Evolutionary conservation across 2,888 invertebrate species (phyloP), one percentile per base, ranked within the genome.

Genomic region (Taphrorychus bicolor): DNA sequence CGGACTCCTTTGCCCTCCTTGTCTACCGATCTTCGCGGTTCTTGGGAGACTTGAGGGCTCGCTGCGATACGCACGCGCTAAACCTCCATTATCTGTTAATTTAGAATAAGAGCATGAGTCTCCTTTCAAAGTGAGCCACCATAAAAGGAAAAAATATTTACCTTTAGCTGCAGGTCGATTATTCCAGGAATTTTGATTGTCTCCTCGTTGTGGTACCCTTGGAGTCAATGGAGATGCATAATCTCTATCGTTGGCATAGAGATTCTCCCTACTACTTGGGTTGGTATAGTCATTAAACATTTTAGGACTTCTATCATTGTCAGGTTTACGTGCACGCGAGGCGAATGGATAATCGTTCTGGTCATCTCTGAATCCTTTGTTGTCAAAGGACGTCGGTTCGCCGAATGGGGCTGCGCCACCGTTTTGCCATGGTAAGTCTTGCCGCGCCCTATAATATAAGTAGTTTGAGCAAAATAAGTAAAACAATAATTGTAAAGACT

Each of bases 1-100:
- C 0, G 67, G 67, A 17, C 60, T 70, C 19, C 59, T 59, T 17
- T 57, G 59, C 3, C 57, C 67, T 7, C 22, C 45, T 22, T 53
- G 70, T 0, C 58, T 45, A 11, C 70, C 70, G 18, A 70, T 70
- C 51, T 70, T 70, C 5, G 70, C 70, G 2, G 66, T 70, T 23
- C 53, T 66, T 9, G 16, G 48, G 9, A 9, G 48, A 3, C n/a
- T n/a, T n/a, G n/a, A n/a, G n/a, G n/a, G n/a, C n/a, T n/a, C n/a
- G n/a, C 16, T 48, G 4, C 9, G 4, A 18, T 19, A 48, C 7
- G 16, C 48, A 4, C 48, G 48, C 48, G 48, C n/a, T n/a, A n/a
- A 16, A 17, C 11, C n/a, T 2, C 19, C 48, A 17, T 19, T 19
- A 5, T 2, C 48, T n/a, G n/a, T n/a, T n/a, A n/a, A n/a, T n/a